A percentile compares a stretch with the other conserved stretches of the same genome.
Evolutionary conservation across 2,113 vertebrate genomes (phyloP).

Genomic region (Rhinopomastus cyanomelas): DNA sequence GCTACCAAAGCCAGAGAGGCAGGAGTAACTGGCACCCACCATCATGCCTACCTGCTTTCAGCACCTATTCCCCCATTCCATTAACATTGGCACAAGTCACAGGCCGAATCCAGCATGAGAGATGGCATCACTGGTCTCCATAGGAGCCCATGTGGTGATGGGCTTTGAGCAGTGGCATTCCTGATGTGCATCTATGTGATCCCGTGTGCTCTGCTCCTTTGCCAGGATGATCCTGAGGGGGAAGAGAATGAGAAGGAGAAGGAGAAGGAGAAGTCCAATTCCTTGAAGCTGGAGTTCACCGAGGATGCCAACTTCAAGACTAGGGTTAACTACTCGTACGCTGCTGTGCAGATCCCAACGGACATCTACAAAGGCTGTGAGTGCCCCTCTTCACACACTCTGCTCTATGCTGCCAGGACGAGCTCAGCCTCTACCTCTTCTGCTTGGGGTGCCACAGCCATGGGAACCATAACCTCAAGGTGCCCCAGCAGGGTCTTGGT

Average conservation of each 20-base stretch:
- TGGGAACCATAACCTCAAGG: rapidly evolving
- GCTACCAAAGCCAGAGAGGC: conserved; percentile 41
- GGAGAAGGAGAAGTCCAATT: conserved; percentile 79
- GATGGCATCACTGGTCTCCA: not conserved
- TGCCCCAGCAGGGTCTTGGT: rapidly evolving
- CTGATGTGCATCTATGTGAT: rapidly evolving
- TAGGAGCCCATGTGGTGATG: not conserved
- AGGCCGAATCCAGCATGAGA: not conserved
- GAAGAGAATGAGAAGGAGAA: conserved; percentile 88
- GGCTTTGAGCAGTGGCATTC: not conserved
- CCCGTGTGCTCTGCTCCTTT: not conserved
- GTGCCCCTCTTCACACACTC: conserved; percentile 53
- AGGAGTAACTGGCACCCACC: not conserved
- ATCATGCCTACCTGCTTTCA: rapidly evolving
- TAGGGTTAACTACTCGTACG: conserved; percentile 96
- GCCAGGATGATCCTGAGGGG: conserved; percentile 85
- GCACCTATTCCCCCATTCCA: rapidly evolving
- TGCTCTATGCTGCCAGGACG: rapidly evolving
- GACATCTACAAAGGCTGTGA: conserved; percentile 99
- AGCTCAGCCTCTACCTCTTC: not conserved
- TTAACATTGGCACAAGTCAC: not conserved
- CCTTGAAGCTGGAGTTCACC: conserved; percentile 90
- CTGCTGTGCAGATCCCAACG: conserved; percentile 98
- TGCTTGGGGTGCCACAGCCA: not conserved
- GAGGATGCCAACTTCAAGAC: conserved; percentile 95